Evolutionary conservation across 2,888 invertebrate species (phyloP), one percentile per base, ranked within the genome.

Genomic region (Phengaris alcon): DNA sequence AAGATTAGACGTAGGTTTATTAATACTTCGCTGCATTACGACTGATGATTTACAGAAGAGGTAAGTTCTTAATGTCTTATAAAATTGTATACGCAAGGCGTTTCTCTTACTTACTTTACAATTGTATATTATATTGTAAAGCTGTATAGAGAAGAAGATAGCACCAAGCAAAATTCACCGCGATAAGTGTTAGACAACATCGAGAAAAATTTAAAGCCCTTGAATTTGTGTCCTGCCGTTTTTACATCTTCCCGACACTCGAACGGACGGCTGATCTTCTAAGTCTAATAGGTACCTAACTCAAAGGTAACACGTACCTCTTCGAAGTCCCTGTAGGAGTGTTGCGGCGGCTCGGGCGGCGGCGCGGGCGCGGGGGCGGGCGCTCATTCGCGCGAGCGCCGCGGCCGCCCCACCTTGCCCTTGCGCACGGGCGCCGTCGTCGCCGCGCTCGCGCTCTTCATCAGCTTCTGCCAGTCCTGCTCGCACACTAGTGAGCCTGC

Each of bases 381-480:
- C 81, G 92, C 96, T 97, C 97, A 97, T 96, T 97, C 97, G 88
- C 97, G 95, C 94, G 97, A 97, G 88, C 97, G 95, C 89, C 97
- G 95, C 89, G 97, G 97, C 86, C 97, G 95, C 78, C 97, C 97
- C 84, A 97, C 97, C 93, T 97, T 97, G 91, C 97, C 97, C 94
- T 97, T 97, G 91, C 97, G 95, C 84, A 97, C 96, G 22, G 96
- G 95, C 85, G 96, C 95, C 48, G 90, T 87, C 81, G 93, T 86
- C 82, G 94, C 92, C 80, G 95, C 94, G 85, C 95, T 95, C 82
- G 96, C 96, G 82, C 94, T 95, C 93, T 97, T 97, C 90, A 97
- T 95, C 87, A 98, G 94, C 93, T 98, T 98, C 93, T 98, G 97
- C 96, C 97, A 98, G 94, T 98, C 98, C 92, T 98, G 97, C 93